phyloP scores from a whole-genome alignment of 2,888 invertebrate genomes.

The Uropetala carovei region DNA sequence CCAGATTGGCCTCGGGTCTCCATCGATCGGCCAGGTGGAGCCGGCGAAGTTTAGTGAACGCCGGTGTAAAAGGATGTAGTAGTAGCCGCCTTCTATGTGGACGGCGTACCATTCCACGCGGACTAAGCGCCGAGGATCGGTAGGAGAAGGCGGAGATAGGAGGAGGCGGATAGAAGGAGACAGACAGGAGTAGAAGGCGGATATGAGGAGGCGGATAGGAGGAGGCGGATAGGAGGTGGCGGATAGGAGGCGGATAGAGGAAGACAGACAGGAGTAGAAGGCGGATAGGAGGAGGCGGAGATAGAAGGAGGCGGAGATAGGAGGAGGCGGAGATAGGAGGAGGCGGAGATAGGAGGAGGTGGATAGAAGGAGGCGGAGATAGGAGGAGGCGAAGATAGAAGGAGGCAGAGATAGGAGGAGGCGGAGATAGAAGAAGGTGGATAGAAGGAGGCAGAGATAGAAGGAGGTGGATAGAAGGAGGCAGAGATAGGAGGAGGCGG shows the following conservation, averaged over 20 bases:
- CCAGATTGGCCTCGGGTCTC: constrained; percentile 58
- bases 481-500: too few species aligned
- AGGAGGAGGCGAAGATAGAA: neutral
- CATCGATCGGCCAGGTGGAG: constrained; percentile 54
- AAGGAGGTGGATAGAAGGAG: neutral
- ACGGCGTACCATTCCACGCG: neutral
- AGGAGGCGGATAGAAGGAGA: neutral
- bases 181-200: neutral
- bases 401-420: too few species aligned
- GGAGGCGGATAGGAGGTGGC: neutral
- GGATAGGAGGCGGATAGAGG: neutral
- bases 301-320: neutral
- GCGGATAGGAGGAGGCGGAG: neutral
- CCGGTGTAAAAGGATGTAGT: constrained; percentile 47
- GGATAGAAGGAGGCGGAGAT: neutral
- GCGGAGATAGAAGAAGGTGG: neutral
- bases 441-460: too few species aligned
- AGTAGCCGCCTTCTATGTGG: neutral
- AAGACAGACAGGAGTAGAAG: neutral
- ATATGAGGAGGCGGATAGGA: neutral
- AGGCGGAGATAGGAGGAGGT: too few species aligned
- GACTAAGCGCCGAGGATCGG: too few species aligned
- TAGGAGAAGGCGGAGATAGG: too few species aligned
- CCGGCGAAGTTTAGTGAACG: constrained; percentile 54
- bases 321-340: neutral